A percentile compares a stretch with the other conserved stretches of the same genome.
phyloP scores from a whole-genome alignment of 1,140 invertebrate genomes.

The Aplysia californica region DNA sequence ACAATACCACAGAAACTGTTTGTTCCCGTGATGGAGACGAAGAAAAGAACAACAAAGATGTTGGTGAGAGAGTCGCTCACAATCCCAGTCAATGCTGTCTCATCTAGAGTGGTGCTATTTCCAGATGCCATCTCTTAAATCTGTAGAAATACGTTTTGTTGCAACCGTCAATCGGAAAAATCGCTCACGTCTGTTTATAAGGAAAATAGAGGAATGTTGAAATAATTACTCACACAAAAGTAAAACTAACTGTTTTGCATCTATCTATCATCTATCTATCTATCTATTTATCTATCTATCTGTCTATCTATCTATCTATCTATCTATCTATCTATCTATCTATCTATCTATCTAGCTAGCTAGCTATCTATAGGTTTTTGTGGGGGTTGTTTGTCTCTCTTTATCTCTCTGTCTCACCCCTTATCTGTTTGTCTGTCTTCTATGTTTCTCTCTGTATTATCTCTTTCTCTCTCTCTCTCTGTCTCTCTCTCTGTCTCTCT shows the following conservation, averaged over 20 bases:
- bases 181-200: too few species aligned
- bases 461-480: too few species aligned
- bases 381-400: not conserved
- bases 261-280: too few species aligned
- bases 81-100: not conserved
- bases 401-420: not conserved
- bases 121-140: not conserved
- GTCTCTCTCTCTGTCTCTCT: not conserved
- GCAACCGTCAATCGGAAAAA: too few species aligned
- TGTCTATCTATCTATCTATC: too few species aligned
- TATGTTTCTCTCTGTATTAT: too few species aligned
- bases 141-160: too few species aligned
- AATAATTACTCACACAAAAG: not conserved
- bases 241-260: not conserved
- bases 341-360: too few species aligned
- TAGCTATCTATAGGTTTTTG: not conserved
- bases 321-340: not conserved
- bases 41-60: not conserved
- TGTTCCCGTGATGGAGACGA: too few species aligned
- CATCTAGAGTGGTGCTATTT: not conserved
- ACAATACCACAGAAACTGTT: too few species aligned
- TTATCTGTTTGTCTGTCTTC: not conserved
- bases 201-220: too few species aligned
- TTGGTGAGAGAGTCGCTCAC: not conserved
- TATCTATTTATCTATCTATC: too few species aligned